Conservation (phyloP, 2,797 vertebrate species). For the Carapus acus region DNA sequence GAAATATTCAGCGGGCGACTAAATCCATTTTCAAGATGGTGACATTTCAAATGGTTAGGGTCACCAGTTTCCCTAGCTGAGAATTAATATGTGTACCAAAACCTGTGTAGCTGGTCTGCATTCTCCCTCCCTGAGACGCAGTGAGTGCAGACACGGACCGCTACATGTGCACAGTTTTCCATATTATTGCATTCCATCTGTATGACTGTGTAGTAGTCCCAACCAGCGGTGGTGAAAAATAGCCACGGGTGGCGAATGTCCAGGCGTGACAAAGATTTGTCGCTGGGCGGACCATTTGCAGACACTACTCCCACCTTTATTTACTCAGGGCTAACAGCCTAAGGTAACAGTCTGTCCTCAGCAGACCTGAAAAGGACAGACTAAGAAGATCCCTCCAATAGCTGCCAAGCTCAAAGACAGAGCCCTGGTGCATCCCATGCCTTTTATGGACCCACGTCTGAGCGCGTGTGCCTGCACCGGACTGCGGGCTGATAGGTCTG, state of each 20-base stretch:
- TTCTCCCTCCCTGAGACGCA: slow-evolving; percentile 1
- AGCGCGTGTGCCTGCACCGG: slow-evolving; percentile 23
- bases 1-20: slow-evolving; percentile 31
- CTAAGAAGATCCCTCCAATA: slow-evolving; percentile 36
- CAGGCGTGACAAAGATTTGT: neutral
- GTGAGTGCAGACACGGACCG: neutral
- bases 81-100: slow-evolving; percentile 18
- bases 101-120: slow-evolving; percentile 3
- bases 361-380: slow-evolving; percentile 35
- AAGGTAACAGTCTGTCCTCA: slow-evolving; percentile 25
- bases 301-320: slow-evolving; percentile 11
- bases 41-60: slow-evolving; percentile 37
- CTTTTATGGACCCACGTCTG: slow-evolving; percentile 63
- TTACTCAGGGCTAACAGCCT: slow-evolving; percentile 2
- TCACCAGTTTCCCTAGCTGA: slow-evolving; percentile 39
- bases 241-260: neutral
- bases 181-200: too few relatives aligned
- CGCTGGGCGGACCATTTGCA: slow-evolving; percentile 7
- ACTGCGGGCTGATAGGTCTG: slow-evolving; percentile 41
- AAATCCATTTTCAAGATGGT: slow-evolving; percentile 31
- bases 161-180: too few relatives aligned
- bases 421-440: slow-evolving; percentile 45
- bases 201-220: too few relatives aligned
- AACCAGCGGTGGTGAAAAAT: too few relatives aligned
- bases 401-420: slow-evolving; percentile 41